Evolutionary conservation across 1,140 invertebrate genomes (phyloP).

Genomic region (Aphelenchoides avenae): DNA sequence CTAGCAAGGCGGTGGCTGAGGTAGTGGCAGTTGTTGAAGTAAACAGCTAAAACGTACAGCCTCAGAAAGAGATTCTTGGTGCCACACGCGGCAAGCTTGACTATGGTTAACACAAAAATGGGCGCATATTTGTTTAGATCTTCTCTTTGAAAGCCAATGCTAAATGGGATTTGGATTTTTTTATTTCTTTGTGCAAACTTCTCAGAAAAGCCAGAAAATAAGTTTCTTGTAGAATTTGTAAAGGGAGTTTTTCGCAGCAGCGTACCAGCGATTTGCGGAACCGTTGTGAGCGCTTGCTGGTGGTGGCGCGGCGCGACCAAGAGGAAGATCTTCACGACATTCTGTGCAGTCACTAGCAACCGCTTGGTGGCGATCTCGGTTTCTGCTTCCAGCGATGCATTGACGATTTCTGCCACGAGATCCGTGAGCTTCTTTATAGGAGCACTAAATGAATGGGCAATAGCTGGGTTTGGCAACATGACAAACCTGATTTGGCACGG

Average conservation of each 20-base stretch:
- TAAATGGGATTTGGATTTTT: not conserved
- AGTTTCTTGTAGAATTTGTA: no score
- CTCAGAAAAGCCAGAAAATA: not conserved
- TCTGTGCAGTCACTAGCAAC: slow-evolving; percentile 31
- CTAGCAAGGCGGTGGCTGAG: slow-evolving; percentile 29
- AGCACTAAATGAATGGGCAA: slow-evolving; percentile 5
- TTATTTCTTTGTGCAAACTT: slow-evolving; percentile 14
- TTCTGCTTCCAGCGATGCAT: slow-evolving; percentile 16
- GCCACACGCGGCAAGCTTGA: no score
- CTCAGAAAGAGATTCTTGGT: no score
- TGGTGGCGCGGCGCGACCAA: slow-evolving; percentile 27
- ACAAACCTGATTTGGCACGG: slow-evolving; percentile 34
- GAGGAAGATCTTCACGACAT: slow-evolving; percentile 35
- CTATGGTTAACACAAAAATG: no score
- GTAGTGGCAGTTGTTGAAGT: slow-evolving; percentile 43
- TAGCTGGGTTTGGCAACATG: not conserved
- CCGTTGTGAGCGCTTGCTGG: slow-evolving; percentile 28
- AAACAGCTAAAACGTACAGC: slow-evolving; percentile 44
- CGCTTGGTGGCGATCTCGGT: slow-evolving; percentile 33
- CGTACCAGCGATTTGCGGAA: slow-evolving; percentile 37
- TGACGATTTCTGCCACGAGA: slow-evolving; percentile 22
- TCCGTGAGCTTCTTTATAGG: slow-evolving; percentile 35
- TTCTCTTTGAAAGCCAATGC: not conserved
- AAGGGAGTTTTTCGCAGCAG: no score
- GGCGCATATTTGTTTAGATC: no score